Evolutionary conservation across 2,113 vertebrate genomes (phyloP).

Genomic region (Corythaeola cristata): DNA sequence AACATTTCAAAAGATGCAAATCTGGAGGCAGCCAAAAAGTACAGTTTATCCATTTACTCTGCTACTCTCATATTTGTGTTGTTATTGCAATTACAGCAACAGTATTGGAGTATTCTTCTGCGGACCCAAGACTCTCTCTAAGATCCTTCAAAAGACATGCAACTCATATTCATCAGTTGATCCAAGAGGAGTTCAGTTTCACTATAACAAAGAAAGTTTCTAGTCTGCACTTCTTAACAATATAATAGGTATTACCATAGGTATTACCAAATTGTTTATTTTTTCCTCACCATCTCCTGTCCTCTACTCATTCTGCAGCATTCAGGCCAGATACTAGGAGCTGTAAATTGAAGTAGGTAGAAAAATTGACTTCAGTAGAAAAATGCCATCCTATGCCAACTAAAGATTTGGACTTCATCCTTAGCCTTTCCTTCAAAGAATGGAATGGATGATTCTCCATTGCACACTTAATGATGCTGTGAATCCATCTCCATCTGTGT

Average conservation of each 20-base stretch:
- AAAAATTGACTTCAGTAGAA: neutral
- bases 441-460: neutral
- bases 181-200: slow-evolving; percentile 82
- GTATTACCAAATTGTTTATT: neutral
- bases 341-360: neutral
- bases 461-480: neutral
- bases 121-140: slow-evolving; percentile 75
- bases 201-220: slow-evolving; percentile 79
- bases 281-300: neutral
- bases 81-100: slow-evolving; percentile 57
- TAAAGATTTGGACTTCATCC: neutral
- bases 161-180: slow-evolving; percentile 77
- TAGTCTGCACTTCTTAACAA: slow-evolving; percentile 48
- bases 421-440: neutral
- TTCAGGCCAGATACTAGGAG: neutral
- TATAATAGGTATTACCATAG: neutral
- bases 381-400: neutral
- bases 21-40: neutral
- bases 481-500: neutral
- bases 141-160: slow-evolving; percentile 77
- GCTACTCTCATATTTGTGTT: neutral
- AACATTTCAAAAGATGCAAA: neutral
- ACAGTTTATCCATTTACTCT: neutral
- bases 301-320: neutral
- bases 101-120: slow-evolving; percentile 77